Conservation (phyloP, 2,113 vertebrate species). For the Pygoscelis antarcticus region DNA sequence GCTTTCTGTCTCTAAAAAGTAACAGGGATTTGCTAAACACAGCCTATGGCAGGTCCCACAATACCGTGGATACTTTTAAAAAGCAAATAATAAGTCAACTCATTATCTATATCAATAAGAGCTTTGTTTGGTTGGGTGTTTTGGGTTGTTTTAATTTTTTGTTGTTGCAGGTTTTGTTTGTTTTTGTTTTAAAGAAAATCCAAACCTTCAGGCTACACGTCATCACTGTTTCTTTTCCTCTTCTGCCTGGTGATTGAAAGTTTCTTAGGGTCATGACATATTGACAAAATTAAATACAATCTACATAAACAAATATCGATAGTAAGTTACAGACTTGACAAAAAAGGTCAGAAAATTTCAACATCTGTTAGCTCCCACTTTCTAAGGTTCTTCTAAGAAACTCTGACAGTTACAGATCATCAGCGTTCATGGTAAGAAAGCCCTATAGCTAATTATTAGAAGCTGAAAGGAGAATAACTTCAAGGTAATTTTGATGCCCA, state of each 20-base stretch:
- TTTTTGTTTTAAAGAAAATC: background rate
- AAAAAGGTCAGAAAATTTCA: background rate
- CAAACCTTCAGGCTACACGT: background rate
- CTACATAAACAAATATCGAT: background rate
- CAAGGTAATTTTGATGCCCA: background rate
- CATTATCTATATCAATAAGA: background rate
- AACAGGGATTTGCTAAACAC: background rate
- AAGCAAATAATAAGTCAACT: background rate
- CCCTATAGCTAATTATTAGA: background rate
- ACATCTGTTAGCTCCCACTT: background rate
- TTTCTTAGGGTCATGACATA: background rate
- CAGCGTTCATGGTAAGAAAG: background rate
- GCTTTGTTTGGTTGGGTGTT: fast-evolving
- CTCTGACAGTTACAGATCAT: background rate
- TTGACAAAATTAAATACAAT: background rate
- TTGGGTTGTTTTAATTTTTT: background rate
- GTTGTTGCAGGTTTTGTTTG: background rate
- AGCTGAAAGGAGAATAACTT: background rate
- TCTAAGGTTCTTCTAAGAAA: background rate
- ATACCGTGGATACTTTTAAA: background rate
- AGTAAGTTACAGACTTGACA: background rate
- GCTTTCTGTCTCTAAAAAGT: background rate
- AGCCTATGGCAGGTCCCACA: background rate
- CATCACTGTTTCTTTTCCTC: background rate
- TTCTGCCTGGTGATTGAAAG: background rate